These are phyloP conservation scores for Hipparchia semele DNA, from an alignment of 2,888 invertebrate species.

Conservation along the genomic window DNA sequence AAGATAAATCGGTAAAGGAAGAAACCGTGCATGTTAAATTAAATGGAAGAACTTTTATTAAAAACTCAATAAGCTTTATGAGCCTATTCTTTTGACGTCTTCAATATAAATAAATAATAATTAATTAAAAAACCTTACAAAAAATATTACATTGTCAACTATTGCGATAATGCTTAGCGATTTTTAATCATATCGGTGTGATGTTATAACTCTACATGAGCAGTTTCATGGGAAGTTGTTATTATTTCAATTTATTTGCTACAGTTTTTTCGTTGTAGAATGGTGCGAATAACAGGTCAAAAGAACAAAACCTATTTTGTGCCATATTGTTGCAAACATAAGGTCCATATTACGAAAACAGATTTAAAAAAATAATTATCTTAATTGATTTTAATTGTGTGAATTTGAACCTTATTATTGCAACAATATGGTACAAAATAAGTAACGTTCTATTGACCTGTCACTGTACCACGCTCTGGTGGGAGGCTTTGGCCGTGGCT, in stretches of 20 bases:
- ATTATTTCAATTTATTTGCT: neutral
- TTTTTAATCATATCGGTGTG: neutral
- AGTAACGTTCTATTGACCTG: too few species aligned
- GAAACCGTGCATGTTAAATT: neutral
- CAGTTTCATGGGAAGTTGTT: neutral
- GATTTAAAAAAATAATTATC: too few species aligned
- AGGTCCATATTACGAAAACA: too few species aligned
- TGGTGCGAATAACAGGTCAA: too few species aligned
- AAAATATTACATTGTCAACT: neutral
- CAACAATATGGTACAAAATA: too few species aligned
- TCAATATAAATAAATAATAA: neutral
- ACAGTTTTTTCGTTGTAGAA: too few species aligned
- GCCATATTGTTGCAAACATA: too few species aligned
- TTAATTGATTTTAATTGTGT: too few species aligned
- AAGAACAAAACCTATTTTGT: too few species aligned
- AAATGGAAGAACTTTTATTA: neutral
- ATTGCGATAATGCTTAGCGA: conserved; percentile 8
- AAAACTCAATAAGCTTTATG: neutral
- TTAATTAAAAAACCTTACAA: neutral
- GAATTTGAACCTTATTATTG: too few species aligned
- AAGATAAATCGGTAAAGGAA: neutral
- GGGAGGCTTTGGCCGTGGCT: too few species aligned
- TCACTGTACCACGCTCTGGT: too few species aligned
- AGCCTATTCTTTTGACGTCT: neutral
- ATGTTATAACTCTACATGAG: conserved; percentile 3